Evolutionary conservation across 2,888 invertebrate genomes (phyloP), one percentile per base, ranked within the genome.

Genomic region (Agrotis segetum): DNA sequence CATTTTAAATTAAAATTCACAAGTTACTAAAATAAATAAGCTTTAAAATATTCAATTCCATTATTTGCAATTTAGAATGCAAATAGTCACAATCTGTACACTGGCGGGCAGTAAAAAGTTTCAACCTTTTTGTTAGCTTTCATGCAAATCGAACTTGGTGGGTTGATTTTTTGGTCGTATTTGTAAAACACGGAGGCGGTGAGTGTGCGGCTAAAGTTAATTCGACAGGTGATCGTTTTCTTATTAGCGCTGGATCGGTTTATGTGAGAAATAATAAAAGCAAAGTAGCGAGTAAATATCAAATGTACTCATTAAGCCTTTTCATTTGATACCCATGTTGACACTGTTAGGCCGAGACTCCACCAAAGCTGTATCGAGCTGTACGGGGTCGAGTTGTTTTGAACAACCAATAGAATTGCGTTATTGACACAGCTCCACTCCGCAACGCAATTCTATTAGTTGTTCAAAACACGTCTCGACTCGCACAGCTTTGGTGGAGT

Each of bases 171-270:
- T 81, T 75, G 62, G 61, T 60, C 63, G 60, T 53, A 66, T 65
- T 64, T 79, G 79, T 84, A 72, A 85, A 83, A 77, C 79, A 81
- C 62, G 50, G 70, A 46, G 67, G 66, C 72, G 71, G 67, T 65
- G 58, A 68, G 52, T 69, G 52, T 69, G 53, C 46, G 58, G 72
- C 74, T 82, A 84, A 83, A 82, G 65, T 81, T 77, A 78, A 85
- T 87, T 87, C 84, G 87, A 84, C 84, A 88, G 81, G 82, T 76
- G 81, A 85, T 85, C 81, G 84, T 88, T 87, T 87, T 87, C 82
- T 84, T 85, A 85, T 86, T 87, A 87, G 80, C 67, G 21, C 3
- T 72, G 83, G 85, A 84, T 81, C 82, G 70, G 47, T 59, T 86
- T 81, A 89, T 87, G 75, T 73, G 64, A 81, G 59, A 68, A 9